phyloP scores from a whole-genome alignment of 2,113 vertebrate species.

The Nanorana parkeri region DNA sequence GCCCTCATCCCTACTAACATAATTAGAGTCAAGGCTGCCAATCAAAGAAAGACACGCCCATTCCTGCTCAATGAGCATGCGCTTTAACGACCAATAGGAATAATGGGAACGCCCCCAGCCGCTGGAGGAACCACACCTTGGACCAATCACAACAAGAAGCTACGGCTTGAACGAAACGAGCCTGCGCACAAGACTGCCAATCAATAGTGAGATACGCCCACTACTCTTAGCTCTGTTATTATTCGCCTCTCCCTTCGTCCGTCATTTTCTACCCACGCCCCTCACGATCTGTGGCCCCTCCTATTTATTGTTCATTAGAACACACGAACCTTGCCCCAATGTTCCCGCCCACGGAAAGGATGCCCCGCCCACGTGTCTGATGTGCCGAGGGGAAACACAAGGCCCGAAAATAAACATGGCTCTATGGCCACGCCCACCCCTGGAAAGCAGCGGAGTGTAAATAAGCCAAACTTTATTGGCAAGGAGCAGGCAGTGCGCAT shows the following conservation, averaged over 20 bases:
- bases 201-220: too few species aligned
- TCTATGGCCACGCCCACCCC: neutral
- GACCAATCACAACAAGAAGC: too few species aligned
- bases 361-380: neutral
- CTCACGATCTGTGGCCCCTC: too few species aligned
- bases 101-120: neutral
- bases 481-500: neutral
- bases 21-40: neutral
- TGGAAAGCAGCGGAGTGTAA: neutral
- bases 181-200: too few species aligned
- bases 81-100: too few species aligned
- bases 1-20: neutral
- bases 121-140: too few species aligned
- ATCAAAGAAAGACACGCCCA: neutral
- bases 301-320: neutral
- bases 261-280: too few species aligned
- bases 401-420: neutral
- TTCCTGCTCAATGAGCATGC: neutral
- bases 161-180: too few species aligned
- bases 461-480: constrained; percentile 8
- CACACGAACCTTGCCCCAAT: too few species aligned
- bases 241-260: too few species aligned
- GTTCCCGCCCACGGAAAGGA: neutral
- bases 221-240: too few species aligned
- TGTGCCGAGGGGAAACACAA: neutral